Conservation (phyloP, 2,888 invertebrate species). For the Galeopsomyia nigrocyanea region DNA sequence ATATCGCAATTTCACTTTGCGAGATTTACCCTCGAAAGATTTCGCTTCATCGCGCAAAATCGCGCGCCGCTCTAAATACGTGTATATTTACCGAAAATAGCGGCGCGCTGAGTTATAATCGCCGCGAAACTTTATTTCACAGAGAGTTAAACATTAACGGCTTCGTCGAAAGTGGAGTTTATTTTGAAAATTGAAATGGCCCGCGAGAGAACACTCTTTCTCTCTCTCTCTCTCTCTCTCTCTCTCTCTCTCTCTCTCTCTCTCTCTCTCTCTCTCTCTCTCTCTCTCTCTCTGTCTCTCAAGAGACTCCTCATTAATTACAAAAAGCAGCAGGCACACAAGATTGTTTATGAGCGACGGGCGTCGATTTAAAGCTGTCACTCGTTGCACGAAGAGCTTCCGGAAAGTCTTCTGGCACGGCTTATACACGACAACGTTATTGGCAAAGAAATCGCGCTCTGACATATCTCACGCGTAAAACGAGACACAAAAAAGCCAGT, state of each 20-base stretch:
- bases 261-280: too few relatives aligned
- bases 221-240: too few relatives aligned
- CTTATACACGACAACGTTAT: slow-evolving; percentile 39
- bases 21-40: too few relatives aligned
- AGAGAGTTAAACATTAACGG: slow-evolving; percentile 3
- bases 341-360: slow-evolving; percentile 40
- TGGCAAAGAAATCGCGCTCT: slow-evolving; percentile 37
- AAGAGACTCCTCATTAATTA: slow-evolving; percentile 35
- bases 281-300: too few relatives aligned
- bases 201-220: background rate
- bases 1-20: too few relatives aligned
- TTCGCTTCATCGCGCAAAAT: too few relatives aligned
- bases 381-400: slow-evolving; percentile 25
- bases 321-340: slow-evolving; percentile 9
- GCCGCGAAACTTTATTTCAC: slow-evolving; percentile 6
- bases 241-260: too few relatives aligned
- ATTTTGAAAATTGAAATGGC: slow-evolving; percentile 31
- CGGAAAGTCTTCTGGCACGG: slow-evolving; percentile 42
- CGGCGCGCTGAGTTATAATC: too few relatives aligned
- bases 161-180: slow-evolving; percentile 13
- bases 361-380: slow-evolving; percentile 42
- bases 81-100: too few relatives aligned
- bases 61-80: too few relatives aligned
- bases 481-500: slow-evolving; percentile 4
- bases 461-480: slow-evolving; percentile 35